These are phyloP conservation scores for Bombus difficillimus DNA, from an alignment of 1,140 invertebrate species.

Conservation along the genomic window DNA sequence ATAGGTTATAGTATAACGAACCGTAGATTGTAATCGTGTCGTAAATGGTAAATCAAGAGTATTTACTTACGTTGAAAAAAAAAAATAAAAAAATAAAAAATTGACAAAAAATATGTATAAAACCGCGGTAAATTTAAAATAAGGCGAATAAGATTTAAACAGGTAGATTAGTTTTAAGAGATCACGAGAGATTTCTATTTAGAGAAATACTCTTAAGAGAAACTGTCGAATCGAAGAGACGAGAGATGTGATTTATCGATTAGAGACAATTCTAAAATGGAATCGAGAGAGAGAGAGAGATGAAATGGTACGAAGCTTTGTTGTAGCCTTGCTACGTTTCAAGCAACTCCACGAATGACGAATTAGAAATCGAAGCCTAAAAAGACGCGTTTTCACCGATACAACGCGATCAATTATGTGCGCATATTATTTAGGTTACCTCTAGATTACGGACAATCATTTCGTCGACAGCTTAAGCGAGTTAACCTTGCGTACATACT, in stretches of 20 bases:
- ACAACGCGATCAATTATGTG: not conserved
- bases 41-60: not conserved
- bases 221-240: not conserved
- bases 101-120: not conserved
- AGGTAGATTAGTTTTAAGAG: not conserved
- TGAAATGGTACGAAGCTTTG: not conserved
- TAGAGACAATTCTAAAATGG: not conserved
- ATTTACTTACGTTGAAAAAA: not conserved
- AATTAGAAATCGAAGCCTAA: conserved; percentile 5
- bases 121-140: not conserved
- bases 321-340: not conserved
- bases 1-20: not conserved
- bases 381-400: not conserved
- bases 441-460: not conserved
- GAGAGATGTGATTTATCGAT: conserved; percentile 11
- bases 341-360: not conserved
- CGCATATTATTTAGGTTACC: not conserved
- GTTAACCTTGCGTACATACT: no score
- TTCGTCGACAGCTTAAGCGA: not conserved
- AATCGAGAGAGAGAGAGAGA: not conserved
- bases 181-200: not conserved
- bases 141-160: not conserved
- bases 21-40: not conserved
- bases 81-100: not conserved
- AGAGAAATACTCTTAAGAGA: not conserved